These are phyloP conservation scores for Cryptus armator DNA, from an alignment of 2,888 invertebrate species.

Conservation along the genomic window DNA sequence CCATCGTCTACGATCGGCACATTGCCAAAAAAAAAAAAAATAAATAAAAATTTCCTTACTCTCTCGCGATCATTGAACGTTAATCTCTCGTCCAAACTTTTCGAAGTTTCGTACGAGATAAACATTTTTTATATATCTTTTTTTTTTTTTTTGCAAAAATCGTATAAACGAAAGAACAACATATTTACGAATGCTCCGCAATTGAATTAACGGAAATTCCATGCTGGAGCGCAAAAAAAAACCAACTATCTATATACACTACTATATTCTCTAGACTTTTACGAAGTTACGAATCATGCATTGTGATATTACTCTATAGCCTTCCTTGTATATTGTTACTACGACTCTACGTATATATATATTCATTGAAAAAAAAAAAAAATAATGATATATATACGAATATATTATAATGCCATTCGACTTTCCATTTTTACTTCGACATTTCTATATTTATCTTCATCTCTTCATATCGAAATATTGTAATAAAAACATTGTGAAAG, in stretches of 20 bases:
- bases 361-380: conserved; percentile 27
- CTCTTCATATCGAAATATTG: conserved; percentile 84
- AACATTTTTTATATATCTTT: conserved; percentile 36
- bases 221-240: conserved; percentile 26
- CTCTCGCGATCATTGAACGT: conserved; percentile 47
- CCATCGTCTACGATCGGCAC: conserved; percentile 29
- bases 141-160: conserved; percentile 9
- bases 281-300: conserved; percentile 84
- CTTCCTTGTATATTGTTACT: conserved; percentile 83
- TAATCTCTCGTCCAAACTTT: conserved; percentile 13
- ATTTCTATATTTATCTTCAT: conserved; percentile 85
- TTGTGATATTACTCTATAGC: conserved; percentile 85
- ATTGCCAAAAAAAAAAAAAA: conserved; percentile 32
- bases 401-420: conserved; percentile 79
- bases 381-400: conserved; percentile 55
- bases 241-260: conserved; percentile 46
- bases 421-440: conserved; percentile 84
- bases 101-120: conserved; percentile 20
- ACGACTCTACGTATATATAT: conserved; percentile 69
- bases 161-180: conserved; percentile 12
- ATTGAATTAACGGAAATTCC: conserved; percentile 32
- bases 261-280: conserved; percentile 80
- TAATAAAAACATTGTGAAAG: conserved; percentile 83
- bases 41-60: conserved; percentile 33
- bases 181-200: conserved; percentile 20